Evolutionary conservation across 2,888 invertebrate species (phyloP).

Genomic region (Drosophila hamatofila): DNA sequence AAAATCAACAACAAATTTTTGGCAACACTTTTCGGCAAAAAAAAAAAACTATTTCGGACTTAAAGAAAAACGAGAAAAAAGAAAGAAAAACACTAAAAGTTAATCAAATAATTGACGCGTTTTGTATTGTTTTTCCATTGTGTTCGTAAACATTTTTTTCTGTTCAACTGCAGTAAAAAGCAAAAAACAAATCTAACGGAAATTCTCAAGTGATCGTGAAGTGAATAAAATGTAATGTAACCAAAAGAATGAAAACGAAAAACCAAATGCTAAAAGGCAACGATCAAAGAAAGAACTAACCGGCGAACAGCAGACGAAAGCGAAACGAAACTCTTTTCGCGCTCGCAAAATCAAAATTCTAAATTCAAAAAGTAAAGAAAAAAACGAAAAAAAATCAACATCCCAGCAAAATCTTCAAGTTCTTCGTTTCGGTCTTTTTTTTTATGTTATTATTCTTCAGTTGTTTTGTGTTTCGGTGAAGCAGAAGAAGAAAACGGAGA

Average conservation of each 20-base stretch:
- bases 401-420: conserved; percentile 40
- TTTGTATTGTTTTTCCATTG: conserved; percentile 63
- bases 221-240: conserved; percentile 43
- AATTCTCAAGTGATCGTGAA: conserved; percentile 55
- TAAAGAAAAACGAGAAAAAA: conserved; percentile 42
- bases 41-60: conserved; percentile 62
- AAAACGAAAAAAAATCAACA: conserved; percentile 18
- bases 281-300: conserved; percentile 46
- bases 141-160: conserved; percentile 77
- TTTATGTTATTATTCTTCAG: conserved; percentile 63
- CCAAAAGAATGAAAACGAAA: conserved; percentile 21
- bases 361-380: conserved; percentile 64
- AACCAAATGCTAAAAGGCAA: conserved; percentile 26
- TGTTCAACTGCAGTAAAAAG: conserved; percentile 31
- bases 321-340: conserved; percentile 53
- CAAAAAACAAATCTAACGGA: conserved; percentile 22
- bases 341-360: conserved; percentile 69
- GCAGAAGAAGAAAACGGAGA: conserved; percentile 23
- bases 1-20: conserved; percentile 54
- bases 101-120: conserved; percentile 55
- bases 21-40: conserved; percentile 63
- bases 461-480: conserved; percentile 59
- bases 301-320: conserved; percentile 56
- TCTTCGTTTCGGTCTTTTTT: conserved; percentile 65
- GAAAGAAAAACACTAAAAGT: conserved; percentile 26